Percentiles rank a stretch among this genome's conserved stretches.
Conservation (phyloP, 2,113 vertebrate genomes). For the Saccopteryx bilineata region DNA sequence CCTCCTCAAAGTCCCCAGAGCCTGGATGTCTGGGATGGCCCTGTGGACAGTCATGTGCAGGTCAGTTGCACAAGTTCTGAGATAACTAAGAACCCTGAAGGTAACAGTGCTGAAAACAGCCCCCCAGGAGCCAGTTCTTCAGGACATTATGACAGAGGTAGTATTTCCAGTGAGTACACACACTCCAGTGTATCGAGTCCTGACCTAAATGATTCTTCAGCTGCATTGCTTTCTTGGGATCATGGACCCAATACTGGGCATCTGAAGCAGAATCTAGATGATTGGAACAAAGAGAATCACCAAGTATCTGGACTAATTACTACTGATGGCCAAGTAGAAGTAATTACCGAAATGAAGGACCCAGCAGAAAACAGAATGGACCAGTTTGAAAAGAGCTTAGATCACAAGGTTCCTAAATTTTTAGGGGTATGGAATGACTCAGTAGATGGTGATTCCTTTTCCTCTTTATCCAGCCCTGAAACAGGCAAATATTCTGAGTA, state of each 20-base stretch:
- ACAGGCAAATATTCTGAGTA: conserved; percentile 84
- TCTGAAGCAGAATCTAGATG: conserved; percentile 49
- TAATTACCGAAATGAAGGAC: conserved; percentile 60
- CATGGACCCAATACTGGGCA: conserved; percentile 60
- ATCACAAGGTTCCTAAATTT: conserved; percentile 84
- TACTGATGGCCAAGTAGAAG: conserved; percentile 71
- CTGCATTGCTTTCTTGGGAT: conserved; percentile 83
- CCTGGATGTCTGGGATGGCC: conserved; percentile 87
- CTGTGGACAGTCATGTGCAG: conserved; percentile 85
- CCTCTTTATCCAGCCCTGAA: conserved; percentile 88
- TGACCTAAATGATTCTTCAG: conserved; percentile 86
- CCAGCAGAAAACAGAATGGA: conserved; percentile 67
- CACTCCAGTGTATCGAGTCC: conserved; percentile 91
- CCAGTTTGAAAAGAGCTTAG: conserved; percentile 67
- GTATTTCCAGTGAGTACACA: conserved; percentile 89
- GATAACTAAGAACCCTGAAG: conserved; percentile 74
- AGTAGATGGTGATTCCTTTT: conserved; percentile 85
- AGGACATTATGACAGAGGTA: conserved; percentile 81
- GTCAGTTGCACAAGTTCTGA: conserved; percentile 87
- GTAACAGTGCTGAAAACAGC: conserved; percentile 66
- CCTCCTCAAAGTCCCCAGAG: conserved; percentile 83
- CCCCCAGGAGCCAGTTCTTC: conserved; percentile 68
- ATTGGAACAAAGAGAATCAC: neutral
- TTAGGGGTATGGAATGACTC: conserved; percentile 89
- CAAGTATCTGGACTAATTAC: conserved; percentile 43